Base-by-base conservation (phyloP, 1,140 invertebrate species). In the Anastrepha ludens region DNA sequence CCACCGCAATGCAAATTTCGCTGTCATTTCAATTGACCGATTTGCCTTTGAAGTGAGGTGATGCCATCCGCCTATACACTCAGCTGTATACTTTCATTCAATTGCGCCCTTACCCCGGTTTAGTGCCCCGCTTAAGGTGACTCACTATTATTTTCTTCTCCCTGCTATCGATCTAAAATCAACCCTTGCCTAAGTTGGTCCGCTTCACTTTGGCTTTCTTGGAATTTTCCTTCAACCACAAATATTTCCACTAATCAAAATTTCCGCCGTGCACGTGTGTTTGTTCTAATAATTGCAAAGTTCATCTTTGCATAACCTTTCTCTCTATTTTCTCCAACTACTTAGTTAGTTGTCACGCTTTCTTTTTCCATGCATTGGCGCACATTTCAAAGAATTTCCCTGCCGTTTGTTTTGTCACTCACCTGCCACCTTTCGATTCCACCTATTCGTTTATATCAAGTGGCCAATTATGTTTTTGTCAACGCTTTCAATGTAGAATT, bases 391-490 rank as follows among this genome's bases (percentile, higher is more conserved):
- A 20, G n/a, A 20, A 29, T 3, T 13, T 74, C 4, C 6, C 7
- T 47, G 8, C 47, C n/a, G 15, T 50, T 50, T 62, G 13, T 4
- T n/a, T 62, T 62, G n/a, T n/a, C 13, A n/a, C n/a, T 17, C 60
- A 62, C 2, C 11, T 47, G 39, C 15, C 29, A 44, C 41, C 39
- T 15, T 74, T 74, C 70, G 70, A 17, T n/a, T 41, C 5, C 41
- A 29, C 29, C 70, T 74, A 8, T 47, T 47, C 41, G 70, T 15
- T 74, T 15, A 74, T 41, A 47, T 74, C 70, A 74, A 74, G 70
- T 74, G 70, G 41, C 70, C 70, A 74, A 50, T 74, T 74, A 74
- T 50, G 44, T 50, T 74, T 74, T 74, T 74, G 70, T 74, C 70
- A 74, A 47, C 8, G 2, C 17, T 74, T 74, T 74, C 70, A 74